These are phyloP conservation scores for Pogonus chalceus DNA, from an alignment of 1,140 invertebrate genomes.

Conservation along the genomic window DNA sequence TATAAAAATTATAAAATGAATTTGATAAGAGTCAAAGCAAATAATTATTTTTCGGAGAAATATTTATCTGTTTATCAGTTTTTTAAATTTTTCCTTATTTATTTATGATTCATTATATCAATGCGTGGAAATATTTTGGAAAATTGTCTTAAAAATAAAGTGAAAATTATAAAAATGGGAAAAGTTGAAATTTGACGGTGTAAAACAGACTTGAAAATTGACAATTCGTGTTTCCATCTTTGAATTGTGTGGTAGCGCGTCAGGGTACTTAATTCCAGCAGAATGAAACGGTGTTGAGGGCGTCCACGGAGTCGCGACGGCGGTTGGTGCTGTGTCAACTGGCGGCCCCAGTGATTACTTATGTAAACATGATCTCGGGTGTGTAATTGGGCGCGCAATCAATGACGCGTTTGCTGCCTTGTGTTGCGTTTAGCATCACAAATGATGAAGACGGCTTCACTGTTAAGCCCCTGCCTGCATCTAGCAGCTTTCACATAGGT, in stretches of 20 bases:
- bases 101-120: background rate
- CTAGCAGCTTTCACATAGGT: no score
- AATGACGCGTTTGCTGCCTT: conserved; percentile 27
- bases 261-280: conserved; percentile 28
- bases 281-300: conserved; percentile 10
- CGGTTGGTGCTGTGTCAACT: conserved; percentile 26
- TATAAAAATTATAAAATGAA: no score
- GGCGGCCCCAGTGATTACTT: conserved; percentile 33
- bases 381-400: conserved; percentile 36
- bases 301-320: background rate
- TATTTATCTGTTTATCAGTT: no score
- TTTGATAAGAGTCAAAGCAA: no score
- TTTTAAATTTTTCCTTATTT: background rate
- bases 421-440: conserved; percentile 22
- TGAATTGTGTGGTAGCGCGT: background rate
- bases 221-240: no score
- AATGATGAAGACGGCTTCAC: conserved; percentile 18
- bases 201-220: background rate
- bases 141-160: background rate
- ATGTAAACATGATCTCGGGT: conserved; percentile 36
- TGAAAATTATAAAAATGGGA: background rate
- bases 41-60: no score
- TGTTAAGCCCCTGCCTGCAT: no score
- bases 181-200: background rate
- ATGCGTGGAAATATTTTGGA: background rate